A percentile compares a stretch with the other conserved stretches of the same genome.
Evolutionary conservation across 2,888 invertebrate genomes (phyloP).

Genomic region (Esperia sulphurella): DNA sequence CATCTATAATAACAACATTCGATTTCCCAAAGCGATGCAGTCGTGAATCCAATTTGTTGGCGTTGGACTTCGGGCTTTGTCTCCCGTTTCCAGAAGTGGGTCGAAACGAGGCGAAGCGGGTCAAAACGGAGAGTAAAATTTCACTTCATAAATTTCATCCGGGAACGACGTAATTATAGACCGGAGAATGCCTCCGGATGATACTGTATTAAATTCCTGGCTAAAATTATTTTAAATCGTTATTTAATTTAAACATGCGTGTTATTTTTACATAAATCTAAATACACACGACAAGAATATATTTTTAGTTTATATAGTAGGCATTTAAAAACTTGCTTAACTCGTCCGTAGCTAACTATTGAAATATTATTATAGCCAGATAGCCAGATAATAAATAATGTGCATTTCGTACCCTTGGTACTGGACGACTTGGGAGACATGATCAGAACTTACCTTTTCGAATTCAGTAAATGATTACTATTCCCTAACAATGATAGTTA

Average conservation of each 20-base stretch:
- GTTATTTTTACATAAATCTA: background rate
- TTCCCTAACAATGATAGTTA: too few species aligned
- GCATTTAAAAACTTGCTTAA: too few species aligned
- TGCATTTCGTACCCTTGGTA: too few species aligned
- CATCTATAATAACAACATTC: slow-evolving; percentile 31
- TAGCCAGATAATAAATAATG: too few species aligned
- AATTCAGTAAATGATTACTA: too few species aligned
- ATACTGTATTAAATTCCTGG: slow-evolving; percentile 56
- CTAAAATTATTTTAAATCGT: slow-evolving; percentile 22
- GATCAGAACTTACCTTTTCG: too few species aligned
- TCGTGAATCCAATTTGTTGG: slow-evolving; percentile 53
- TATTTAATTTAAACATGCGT: slow-evolving; percentile 7
- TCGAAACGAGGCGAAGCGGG: background rate
- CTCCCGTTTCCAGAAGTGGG: slow-evolving; percentile 11
- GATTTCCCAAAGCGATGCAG: slow-evolving; percentile 39
- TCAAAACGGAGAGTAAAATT: slow-evolving; percentile 32
- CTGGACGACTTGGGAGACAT: too few species aligned
- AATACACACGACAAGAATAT: too few species aligned
- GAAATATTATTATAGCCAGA: too few species aligned
- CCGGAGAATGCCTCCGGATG: slow-evolving; percentile 29
- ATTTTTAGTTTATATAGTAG: too few species aligned
- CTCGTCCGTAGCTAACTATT: too few species aligned
- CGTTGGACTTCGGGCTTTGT: slow-evolving; percentile 35
- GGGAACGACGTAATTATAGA: slow-evolving; percentile 50
- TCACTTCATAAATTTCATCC: slow-evolving; percentile 57